Conservation (phyloP, 2,888 invertebrate species). For the Brassicogethes aeneus region DNA sequence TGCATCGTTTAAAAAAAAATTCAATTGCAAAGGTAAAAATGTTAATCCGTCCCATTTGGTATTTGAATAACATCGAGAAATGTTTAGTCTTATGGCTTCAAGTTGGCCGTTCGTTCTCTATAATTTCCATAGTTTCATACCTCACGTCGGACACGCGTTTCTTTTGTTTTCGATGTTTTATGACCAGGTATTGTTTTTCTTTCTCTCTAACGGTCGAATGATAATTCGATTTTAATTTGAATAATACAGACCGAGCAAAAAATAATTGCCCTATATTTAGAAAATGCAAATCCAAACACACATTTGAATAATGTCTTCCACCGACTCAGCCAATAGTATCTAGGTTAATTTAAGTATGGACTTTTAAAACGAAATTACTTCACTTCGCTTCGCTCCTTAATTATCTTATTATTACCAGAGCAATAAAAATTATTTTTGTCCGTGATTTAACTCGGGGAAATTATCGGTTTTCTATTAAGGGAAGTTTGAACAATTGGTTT, state of each 20-base stretch:
- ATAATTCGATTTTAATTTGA: neutral
- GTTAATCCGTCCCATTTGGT: neutral
- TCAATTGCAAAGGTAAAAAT: no score
- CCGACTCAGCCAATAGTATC: neutral
- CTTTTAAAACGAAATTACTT: no score
- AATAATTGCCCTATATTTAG: neutral
- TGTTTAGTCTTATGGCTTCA: neutral
- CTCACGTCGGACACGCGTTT: neutral
- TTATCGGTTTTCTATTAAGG: no score
- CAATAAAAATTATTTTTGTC: no score
- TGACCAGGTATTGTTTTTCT: neutral
- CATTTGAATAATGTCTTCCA: neutral
- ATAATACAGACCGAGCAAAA: neutral
- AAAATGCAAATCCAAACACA: neutral
- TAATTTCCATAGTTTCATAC: neutral
- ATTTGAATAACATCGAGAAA: neutral
- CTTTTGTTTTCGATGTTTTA: neutral
- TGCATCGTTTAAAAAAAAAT: no score
- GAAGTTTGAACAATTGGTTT: no score
- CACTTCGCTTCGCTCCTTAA: no score
- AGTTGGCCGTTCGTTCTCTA: neutral
- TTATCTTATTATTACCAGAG: no score
- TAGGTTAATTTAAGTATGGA: no score
- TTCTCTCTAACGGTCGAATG: neutral
- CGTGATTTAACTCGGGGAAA: no score